Evolutionary conservation across 2,888 invertebrate genomes (phyloP).

Genomic region (Crioceris asparagi): DNA sequence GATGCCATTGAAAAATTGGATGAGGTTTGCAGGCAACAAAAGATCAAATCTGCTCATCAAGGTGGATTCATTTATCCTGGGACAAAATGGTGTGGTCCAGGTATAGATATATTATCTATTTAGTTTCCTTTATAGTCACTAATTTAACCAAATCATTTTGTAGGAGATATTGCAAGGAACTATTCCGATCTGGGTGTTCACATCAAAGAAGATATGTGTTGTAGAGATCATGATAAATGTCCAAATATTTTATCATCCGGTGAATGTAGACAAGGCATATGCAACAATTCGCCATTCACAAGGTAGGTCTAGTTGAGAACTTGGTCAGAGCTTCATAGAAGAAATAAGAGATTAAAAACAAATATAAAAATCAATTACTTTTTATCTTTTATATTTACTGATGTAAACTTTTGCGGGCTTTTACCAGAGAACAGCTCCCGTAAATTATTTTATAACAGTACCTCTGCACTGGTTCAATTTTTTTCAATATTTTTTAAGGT

Average conservation of each 20-base stretch:
- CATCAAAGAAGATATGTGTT: constrained; percentile 56
- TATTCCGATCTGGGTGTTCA: constrained; percentile 56
- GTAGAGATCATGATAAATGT: constrained; percentile 64
- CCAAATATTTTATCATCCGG: constrained; percentile 48
- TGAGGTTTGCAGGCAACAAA: constrained; percentile 41
- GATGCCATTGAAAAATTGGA: constrained; percentile 48
- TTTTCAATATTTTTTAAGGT: constrained; percentile 35
- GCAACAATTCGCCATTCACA: constrained; percentile 58
- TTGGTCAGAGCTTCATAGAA: too few relatives aligned
- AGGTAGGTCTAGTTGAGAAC: constrained; percentile 32
- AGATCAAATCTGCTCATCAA: constrained; percentile 27
- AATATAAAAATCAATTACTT: too few relatives aligned
- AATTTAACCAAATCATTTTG: constrained; percentile 7
- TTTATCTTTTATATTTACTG: too few relatives aligned
- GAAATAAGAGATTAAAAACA: not conserved
- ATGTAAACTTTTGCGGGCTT: too few relatives aligned
- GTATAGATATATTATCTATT: constrained; percentile 23
- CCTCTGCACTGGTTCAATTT: not conserved
- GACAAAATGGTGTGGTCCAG: constrained; percentile 72
- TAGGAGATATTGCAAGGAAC: constrained; percentile 48
- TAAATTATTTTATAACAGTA: not conserved
- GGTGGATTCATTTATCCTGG: constrained; percentile 53
- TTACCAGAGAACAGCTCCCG: not conserved
- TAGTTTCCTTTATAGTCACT: not conserved
- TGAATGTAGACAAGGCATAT: constrained; percentile 52